Evolutionary conservation across 1,140 invertebrate species (phyloP).

Genomic region (Brevipalpus yothersi): DNA sequence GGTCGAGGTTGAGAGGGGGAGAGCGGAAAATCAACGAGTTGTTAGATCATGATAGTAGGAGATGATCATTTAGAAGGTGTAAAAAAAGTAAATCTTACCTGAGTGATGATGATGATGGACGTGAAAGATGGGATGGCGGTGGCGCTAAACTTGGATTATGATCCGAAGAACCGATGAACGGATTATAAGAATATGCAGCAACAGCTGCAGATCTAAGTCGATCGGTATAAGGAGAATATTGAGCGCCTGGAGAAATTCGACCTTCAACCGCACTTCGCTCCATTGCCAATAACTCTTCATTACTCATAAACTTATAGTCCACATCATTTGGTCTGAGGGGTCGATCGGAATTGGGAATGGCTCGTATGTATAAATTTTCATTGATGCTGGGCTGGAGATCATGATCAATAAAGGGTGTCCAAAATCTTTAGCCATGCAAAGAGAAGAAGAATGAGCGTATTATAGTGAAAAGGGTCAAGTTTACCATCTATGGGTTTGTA

Average conservation of each 20-base stretch:
- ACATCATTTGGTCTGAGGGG: slow-evolving; percentile 32
- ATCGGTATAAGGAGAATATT: not conserved
- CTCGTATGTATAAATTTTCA: slow-evolving; percentile 39
- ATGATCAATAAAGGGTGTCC: slow-evolving; percentile 36
- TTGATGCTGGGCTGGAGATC: slow-evolving; percentile 38
- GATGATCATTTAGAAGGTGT: not conserved
- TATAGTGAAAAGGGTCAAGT: no score
- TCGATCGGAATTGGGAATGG: slow-evolving; percentile 29
- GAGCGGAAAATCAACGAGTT: not conserved
- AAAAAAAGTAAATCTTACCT: not conserved
- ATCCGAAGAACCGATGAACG: not conserved
- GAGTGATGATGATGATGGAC: not conserved
- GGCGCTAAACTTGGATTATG: not conserved
- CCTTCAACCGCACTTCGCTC: slow-evolving; percentile 28
- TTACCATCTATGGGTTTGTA: no score
- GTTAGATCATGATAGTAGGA: not conserved
- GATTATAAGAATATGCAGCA: not conserved
- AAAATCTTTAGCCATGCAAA: no score
- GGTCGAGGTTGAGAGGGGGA: not conserved
- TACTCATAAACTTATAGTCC: slow-evolving; percentile 36
- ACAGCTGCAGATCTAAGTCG: not conserved
- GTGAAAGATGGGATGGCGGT: not conserved
- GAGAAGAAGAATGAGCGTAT: no score
- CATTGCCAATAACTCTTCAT: slow-evolving; percentile 32
- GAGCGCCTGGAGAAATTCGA: not conserved